Evolutionary conservation across 2,797 vertebrate species (phyloP).

Genomic region (Alectoris magna): DNA sequence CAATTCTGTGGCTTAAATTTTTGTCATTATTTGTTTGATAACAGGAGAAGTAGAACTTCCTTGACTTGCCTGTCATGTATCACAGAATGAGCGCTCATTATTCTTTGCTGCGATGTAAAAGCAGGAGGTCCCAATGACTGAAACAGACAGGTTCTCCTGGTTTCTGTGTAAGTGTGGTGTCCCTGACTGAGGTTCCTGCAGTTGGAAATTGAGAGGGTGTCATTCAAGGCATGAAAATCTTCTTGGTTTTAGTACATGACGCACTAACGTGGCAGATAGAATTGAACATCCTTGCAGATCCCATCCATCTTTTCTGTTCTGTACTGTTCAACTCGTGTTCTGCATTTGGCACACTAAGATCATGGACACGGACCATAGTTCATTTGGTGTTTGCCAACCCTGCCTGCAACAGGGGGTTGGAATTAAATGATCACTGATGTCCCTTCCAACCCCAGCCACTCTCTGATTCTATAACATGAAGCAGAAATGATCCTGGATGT

Average conservation of each 20-base stretch:
- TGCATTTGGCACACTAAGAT: neutral
- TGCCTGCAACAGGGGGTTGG: no score
- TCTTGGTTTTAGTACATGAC: neutral
- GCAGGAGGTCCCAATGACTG: no score
- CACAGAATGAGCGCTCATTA: neutral
- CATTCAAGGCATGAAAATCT: neutral
- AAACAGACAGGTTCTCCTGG: neutral
- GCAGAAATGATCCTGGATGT: neutral
- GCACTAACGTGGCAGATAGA: neutral
- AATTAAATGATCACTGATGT: no score
- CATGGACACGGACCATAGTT: neutral
- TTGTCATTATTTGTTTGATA: neutral
- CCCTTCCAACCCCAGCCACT: no score
- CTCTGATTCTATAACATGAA: neutral
- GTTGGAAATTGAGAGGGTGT: neutral
- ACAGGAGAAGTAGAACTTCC: neutral
- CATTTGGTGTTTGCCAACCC: no score
- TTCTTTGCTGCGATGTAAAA: neutral
- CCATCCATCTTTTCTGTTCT: neutral
- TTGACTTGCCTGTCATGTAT: neutral
- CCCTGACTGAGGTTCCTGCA: neutral
- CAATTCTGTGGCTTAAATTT: neutral
- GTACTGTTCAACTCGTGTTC: neutral
- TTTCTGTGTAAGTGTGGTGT: neutral
- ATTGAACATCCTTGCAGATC: neutral